Conservation (phyloP, 2,113 vertebrate genomes). For the Austrofundulus limnaeus region DNA sequence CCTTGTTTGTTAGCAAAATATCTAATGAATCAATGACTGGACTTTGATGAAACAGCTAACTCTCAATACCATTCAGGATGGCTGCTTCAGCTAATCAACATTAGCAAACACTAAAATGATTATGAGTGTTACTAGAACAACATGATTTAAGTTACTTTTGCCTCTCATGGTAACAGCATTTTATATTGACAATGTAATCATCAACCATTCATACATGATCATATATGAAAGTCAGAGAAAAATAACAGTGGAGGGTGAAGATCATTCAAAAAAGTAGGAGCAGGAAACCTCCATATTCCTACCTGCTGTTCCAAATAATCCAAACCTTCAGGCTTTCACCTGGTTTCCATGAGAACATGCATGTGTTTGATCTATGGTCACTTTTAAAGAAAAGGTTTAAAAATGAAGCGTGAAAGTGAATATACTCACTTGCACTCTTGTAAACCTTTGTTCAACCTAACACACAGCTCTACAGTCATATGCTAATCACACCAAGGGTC, state of each 20-base stretch:
- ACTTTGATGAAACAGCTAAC: too few species aligned
- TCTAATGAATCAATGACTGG: too few species aligned
- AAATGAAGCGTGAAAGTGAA: neutral
- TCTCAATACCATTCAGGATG: too few species aligned
- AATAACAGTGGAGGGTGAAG: neutral
- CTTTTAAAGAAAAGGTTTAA: constrained; percentile 3
- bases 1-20: too few species aligned
- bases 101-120: too few species aligned
- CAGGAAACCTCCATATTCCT: constrained; percentile 1
- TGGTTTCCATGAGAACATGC: constrained; percentile 20
- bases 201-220: neutral
- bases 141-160: too few species aligned
- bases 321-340: too few species aligned
- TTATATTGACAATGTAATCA: too few species aligned
- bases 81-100: too few species aligned
- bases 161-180: too few species aligned
- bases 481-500: constrained; percentile 63
- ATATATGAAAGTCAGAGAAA: neutral
- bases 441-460: constrained; percentile 32
- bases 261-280: neutral
- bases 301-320: constrained; percentile 54
- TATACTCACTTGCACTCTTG: neutral
- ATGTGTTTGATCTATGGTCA: neutral
- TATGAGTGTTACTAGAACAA: too few species aligned
- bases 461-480: constrained; percentile 52